Conservation (phyloP, 1,140 invertebrate species). For the Mercenaria mercenaria region DNA sequence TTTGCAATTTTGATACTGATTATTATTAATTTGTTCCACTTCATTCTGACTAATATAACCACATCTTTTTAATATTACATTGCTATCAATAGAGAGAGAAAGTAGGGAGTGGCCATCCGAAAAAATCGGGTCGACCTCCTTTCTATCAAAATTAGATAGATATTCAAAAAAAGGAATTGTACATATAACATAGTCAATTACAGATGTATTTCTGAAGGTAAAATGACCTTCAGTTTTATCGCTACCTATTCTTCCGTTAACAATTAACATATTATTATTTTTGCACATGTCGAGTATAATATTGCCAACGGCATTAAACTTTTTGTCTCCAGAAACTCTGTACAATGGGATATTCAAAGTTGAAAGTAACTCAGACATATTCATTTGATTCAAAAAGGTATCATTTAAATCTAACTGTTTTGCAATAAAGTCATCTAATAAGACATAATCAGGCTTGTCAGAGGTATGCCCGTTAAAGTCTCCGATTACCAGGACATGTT, state of each 20-base stretch:
- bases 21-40: too few species aligned
- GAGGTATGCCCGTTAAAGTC: not conserved
- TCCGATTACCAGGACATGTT: not conserved
- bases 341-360: not conserved
- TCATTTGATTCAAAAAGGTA: not conserved
- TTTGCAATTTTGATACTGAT: too few species aligned
- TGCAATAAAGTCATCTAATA: not conserved
- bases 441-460: not conserved
- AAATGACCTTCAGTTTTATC: not conserved
- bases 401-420: not conserved
- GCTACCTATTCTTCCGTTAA: not conserved
- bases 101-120: not conserved
- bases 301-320: not conserved
- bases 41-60: too few species aligned
- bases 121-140: not conserved
- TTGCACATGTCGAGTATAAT: not conserved
- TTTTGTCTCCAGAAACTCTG: not conserved
- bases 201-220: not conserved
- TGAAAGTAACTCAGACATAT: not conserved
- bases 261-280: not conserved
- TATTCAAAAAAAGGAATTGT: not conserved
- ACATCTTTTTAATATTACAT: too few species aligned
- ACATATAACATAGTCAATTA: not conserved
- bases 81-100: too few species aligned
- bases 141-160: not conserved